A percentile compares a stretch with the other conserved stretches of the same genome.
phyloP scores from a whole-genome alignment of 2,797 vertebrate genomes.

The Chanos chanos region DNA sequence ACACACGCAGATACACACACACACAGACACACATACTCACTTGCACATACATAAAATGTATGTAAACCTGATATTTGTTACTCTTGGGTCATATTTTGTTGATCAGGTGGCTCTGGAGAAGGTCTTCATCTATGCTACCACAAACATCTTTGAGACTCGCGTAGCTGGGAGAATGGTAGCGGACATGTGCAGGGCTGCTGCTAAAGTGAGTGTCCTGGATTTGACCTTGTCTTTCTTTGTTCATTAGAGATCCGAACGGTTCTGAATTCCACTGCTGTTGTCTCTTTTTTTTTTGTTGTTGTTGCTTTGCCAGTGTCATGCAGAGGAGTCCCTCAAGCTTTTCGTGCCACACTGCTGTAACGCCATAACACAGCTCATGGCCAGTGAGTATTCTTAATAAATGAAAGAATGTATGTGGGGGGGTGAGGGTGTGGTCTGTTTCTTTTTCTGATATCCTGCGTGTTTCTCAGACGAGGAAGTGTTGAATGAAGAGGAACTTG shows the following conservation, averaged over 20 bases:
- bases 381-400: slow-evolving; percentile 77
- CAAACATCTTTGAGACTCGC: slow-evolving; percentile 96
- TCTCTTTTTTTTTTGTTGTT: not conserved
- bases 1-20: slow-evolving; percentile 39
- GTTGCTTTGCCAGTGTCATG: slow-evolving; percentile 80
- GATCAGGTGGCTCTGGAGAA: slow-evolving; percentile 90
- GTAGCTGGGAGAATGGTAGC: slow-evolving; percentile 95
- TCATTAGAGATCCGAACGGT: too few relatives aligned
- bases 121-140: slow-evolving; percentile 93
- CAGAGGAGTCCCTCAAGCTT: slow-evolving; percentile 86
- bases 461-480: slow-evolving; percentile 95
- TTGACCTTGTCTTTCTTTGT: too few relatives aligned
- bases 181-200: slow-evolving; percentile 92
- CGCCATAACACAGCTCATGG: slow-evolving; percentile 88
- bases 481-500: slow-evolving; percentile 88
- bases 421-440: not conserved
- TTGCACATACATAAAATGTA: not conserved
- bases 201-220: slow-evolving; percentile 75
- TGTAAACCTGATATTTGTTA: not conserved
- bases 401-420: not conserved
- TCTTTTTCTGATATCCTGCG: too few relatives aligned
- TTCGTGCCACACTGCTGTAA: slow-evolving; percentile 94
- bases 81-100: not conserved
- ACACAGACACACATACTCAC: slow-evolving; percentile 60
- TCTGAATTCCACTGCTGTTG: not conserved